phyloP scores from a whole-genome alignment of 2,113 vertebrate genomes.

The Australoheros scitulus region DNA sequence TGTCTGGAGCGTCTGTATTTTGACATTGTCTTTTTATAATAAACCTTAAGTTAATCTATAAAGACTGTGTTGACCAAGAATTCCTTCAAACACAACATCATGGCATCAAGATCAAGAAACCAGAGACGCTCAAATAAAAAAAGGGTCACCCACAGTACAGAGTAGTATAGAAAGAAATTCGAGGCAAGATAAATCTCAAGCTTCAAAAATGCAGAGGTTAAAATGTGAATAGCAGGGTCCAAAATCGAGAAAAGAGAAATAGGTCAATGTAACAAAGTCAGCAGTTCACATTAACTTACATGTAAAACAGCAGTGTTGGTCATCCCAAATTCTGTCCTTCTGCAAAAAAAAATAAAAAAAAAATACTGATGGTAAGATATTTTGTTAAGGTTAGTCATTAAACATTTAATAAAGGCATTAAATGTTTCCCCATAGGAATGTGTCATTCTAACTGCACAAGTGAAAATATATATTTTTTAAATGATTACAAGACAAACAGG shows the following conservation, averaged over 20 bases:
- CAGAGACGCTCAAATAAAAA: too few relatives aligned
- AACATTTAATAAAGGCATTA: too few relatives aligned
- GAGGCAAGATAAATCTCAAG: neutral
- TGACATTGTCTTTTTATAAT: too few relatives aligned
- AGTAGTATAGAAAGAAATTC: neutral
- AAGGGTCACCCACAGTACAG: neutral
- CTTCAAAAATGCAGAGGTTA: neutral
- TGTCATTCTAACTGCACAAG: neutral
- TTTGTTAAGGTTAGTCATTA: neutral
- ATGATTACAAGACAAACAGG: fast-evolving
- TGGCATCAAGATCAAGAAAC: too few relatives aligned
- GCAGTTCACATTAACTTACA: conserved; percentile 49
- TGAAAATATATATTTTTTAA: neutral
- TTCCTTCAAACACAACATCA: too few relatives aligned
- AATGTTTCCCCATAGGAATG: too few relatives aligned
- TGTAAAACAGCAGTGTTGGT: conserved; percentile 65
- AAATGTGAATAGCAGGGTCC: neutral
- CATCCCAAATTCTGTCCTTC: conserved; percentile 68
- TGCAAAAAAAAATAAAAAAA: conserved; percentile 15
- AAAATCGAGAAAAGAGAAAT: neutral
- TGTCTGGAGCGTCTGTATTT: too few relatives aligned
- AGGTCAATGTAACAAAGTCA: neutral
- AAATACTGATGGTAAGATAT: neutral
- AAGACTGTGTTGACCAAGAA: too few relatives aligned
- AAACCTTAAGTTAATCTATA: too few relatives aligned